Conservation (phyloP, 2,888 invertebrate genomes). For the Andrena trimmerana region DNA sequence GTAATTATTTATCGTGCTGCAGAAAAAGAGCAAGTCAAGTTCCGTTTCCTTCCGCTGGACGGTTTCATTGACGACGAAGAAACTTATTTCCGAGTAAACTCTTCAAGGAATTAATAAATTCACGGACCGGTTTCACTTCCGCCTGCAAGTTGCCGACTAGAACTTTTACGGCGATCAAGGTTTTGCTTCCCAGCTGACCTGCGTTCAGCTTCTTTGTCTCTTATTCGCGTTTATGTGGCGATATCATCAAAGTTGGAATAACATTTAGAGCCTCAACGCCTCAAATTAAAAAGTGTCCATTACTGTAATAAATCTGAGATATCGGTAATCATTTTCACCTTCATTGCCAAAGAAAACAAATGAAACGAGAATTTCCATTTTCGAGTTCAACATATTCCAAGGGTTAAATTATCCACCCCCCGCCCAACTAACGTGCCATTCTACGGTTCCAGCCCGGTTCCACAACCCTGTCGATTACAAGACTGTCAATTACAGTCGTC, state of each 20-base stretch:
- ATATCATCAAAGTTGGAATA: neutral
- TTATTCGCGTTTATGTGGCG: neutral
- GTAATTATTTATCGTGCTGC: conserved; percentile 24
- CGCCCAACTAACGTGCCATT: neutral
- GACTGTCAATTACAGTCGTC: conserved; percentile 33
- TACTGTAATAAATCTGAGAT: neutral
- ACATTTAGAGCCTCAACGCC: neutral
- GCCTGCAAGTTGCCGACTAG: no score
- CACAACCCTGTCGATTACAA: conserved; percentile 1
- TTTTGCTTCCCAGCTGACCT: neutral
- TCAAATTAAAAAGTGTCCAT: neutral
- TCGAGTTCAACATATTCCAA: neutral
- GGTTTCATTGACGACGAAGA: conserved; percentile 33
- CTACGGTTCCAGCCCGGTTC: neutral
- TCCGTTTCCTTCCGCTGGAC: conserved; percentile 16
- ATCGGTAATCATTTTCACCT: neutral
- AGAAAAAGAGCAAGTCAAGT: conserved; percentile 9
- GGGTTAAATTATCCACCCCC: neutral
- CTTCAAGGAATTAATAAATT: neutral
- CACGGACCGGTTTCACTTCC: neutral
- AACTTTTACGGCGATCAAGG: neutral
- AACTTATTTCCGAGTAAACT: conserved; percentile 11
- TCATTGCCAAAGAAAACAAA: neutral
- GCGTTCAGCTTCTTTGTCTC: neutral
- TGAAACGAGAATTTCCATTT: neutral